phyloP scores from a whole-genome alignment of 2,797 vertebrate genomes.

The Pelochelys cantorii region DNA sequence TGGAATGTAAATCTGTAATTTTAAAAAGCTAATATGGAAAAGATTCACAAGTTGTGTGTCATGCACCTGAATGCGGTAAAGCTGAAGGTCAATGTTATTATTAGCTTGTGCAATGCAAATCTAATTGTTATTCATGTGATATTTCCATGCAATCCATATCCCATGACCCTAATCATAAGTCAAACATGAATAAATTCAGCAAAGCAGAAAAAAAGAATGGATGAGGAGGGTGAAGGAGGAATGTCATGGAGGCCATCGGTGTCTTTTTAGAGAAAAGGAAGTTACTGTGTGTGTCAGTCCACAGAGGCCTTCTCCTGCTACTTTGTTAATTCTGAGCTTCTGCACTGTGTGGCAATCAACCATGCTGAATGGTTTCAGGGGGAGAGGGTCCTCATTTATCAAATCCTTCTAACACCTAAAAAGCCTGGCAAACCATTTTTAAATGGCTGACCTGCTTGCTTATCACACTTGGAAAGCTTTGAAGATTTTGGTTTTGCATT shows the following conservation, averaged over 20 bases:
- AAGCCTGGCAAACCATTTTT: no score
- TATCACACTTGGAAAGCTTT: no score
- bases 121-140: background rate
- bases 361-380: no score
- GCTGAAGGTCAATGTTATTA: background rate
- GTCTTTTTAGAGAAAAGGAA: background rate
- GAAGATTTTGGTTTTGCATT: background rate
- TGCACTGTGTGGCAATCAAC: no score
- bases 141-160: background rate
- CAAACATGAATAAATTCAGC: background rate
- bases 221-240: background rate
- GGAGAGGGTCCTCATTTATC: no score
- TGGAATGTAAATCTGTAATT: background rate
- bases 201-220: no score
- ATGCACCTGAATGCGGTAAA: background rate
- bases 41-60: background rate
- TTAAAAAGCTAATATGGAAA: background rate
- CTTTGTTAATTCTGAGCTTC: background rate
- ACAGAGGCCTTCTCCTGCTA: no score
- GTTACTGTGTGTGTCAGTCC: background rate
- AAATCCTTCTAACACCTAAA: background rate
- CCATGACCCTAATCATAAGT: rapidly evolving
- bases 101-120: background rate
- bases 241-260: background rate
- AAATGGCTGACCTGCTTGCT: no score